phyloP scores from a whole-genome alignment of 2,888 invertebrate genomes.

The Noctua comes region DNA sequence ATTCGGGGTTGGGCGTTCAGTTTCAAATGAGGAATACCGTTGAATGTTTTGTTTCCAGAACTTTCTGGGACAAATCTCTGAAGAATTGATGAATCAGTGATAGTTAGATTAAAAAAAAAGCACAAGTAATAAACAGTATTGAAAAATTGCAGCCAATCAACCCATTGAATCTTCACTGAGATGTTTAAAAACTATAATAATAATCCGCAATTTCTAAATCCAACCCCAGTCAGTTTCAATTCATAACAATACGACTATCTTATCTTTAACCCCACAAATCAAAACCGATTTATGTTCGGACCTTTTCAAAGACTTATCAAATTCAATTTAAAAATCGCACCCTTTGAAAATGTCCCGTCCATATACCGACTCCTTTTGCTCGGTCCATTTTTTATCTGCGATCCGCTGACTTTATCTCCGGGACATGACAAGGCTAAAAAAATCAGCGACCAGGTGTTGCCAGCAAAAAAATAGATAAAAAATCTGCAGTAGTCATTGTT shows the following conservation, averaged over 20 bases:
- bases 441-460: constrained; percentile 82
- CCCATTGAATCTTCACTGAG: constrained; percentile 11
- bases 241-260: constrained; percentile 73
- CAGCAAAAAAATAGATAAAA: constrained; percentile 71
- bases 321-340: constrained; percentile 81
- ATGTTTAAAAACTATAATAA: constrained; percentile 24
- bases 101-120: background rate
- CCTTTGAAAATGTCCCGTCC: constrained; percentile 75
- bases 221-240: constrained; percentile 56
- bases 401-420: constrained; percentile 80
- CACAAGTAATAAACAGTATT: background rate
- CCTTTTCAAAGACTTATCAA: constrained; percentile 77
- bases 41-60: constrained; percentile 18
- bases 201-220: constrained; percentile 28
- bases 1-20: constrained; percentile 32
- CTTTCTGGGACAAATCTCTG: background rate
- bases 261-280: constrained; percentile 82
- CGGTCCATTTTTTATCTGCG: constrained; percentile 79
- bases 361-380: constrained; percentile 68
- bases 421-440: constrained; percentile 82
- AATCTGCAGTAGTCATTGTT: constrained; percentile 71
- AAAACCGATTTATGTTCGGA: constrained; percentile 72
- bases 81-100: background rate
- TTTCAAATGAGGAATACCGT: constrained; percentile 33
- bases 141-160: constrained; percentile 21